Evolutionary conservation across 2,113 vertebrate species (phyloP).

Genomic region (Tachysurus vachellii): DNA sequence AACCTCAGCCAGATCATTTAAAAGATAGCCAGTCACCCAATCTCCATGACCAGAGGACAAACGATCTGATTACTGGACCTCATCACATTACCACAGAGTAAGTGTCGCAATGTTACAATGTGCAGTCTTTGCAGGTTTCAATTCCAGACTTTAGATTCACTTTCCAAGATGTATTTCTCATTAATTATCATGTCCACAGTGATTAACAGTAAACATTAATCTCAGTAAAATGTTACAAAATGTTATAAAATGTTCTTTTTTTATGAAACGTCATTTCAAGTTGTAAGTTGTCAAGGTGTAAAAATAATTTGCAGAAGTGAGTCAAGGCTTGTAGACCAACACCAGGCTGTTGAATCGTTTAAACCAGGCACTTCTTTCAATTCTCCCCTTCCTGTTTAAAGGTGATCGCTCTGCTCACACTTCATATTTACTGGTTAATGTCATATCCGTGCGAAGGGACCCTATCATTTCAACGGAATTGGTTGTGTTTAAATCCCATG

Average conservation of each 20-base stretch:
- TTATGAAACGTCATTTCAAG: not conserved
- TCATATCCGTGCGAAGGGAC: too few relatives aligned
- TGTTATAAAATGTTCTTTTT: too few relatives aligned
- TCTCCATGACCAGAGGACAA: slow-evolving; percentile 45
- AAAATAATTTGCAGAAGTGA: slow-evolving; percentile 15
- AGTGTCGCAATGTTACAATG: not conserved
- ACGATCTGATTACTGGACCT: slow-evolving; percentile 38
- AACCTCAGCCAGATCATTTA: slow-evolving; percentile 20
- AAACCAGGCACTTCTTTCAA: not conserved
- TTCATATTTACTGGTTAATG: not conserved
- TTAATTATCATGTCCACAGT: not conserved
- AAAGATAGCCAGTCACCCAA: slow-evolving; percentile 32
- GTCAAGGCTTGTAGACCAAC: not conserved
- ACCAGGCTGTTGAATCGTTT: not conserved
- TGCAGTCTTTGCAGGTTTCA: not conserved
- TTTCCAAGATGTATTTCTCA: not conserved
- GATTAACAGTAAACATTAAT: not conserved
- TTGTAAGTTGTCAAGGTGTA: not conserved
- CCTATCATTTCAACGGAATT: not conserved
- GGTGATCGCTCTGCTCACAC: not conserved
- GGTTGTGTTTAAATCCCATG: slow-evolving; percentile 14
- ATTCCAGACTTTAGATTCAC: not conserved
- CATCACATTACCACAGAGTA: slow-evolving; percentile 38
- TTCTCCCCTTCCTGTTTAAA: not conserved
- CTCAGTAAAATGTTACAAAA: slow-evolving; percentile 5